Evolutionary conservation across 2,797 vertebrate genomes (phyloP).

Genomic region (Periophthalmus magnuspinnatus): DNA sequence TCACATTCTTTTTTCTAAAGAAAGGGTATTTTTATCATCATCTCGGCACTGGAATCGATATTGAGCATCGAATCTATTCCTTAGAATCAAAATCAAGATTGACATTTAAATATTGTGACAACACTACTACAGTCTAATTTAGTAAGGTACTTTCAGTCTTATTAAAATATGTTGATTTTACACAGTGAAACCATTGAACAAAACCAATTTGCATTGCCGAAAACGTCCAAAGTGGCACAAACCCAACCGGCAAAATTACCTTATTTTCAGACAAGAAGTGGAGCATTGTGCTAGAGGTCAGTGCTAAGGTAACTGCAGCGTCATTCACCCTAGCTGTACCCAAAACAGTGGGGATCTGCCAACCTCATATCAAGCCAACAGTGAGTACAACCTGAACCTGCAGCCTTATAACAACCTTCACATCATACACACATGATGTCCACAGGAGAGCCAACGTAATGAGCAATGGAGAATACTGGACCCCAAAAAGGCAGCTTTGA

Average conservation of each 20-base stretch:
- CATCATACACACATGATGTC: constrained; percentile 17
- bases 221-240: not conserved
- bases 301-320: constrained; percentile 20
- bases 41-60: no score
- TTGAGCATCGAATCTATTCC: no score
- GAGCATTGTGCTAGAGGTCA: constrained; percentile 14
- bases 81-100: no score
- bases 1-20: no score
- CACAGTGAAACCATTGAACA: constrained; percentile 1
- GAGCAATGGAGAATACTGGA: constrained; percentile 22
- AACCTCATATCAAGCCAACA: constrained; percentile 38
- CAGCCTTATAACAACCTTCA: constrained; percentile 2
- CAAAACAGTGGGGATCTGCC: constrained; percentile 30
- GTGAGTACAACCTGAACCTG: constrained; percentile 27
- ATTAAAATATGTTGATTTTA: not conserved
- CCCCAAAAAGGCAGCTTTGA: constrained; percentile 43
- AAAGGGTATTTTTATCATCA: no score
- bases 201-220: not conserved
- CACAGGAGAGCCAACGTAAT: constrained; percentile 29
- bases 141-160: not conserved
- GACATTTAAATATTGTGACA: no score
- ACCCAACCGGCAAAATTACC: not conserved
- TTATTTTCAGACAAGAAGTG: constrained; percentile 3
- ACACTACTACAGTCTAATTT: not conserved
- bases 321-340: constrained; percentile 8